A percentile compares a stretch with the other conserved stretches of the same genome.
Conservation (phyloP, 2,888 invertebrate genomes). For the Mechanitis messenoides region DNA sequence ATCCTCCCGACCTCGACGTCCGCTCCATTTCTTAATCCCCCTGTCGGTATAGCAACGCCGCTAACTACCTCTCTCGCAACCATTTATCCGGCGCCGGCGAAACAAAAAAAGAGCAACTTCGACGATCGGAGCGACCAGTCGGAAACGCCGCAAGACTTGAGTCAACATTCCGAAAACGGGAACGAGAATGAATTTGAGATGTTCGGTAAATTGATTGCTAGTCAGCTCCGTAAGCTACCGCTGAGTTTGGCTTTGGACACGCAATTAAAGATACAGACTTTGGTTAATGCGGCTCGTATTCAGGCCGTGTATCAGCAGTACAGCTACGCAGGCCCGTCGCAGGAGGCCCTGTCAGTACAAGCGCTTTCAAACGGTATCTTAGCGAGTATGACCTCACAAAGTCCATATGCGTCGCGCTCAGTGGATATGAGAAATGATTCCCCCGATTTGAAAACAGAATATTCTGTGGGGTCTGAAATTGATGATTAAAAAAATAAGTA, state of each 20-base stretch:
- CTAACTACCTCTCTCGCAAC: constrained; percentile 66
- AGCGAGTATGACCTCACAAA: constrained; percentile 64
- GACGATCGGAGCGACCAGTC: constrained; percentile 55
- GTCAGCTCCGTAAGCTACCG: constrained; percentile 66
- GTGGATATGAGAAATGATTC: constrained; percentile 56
- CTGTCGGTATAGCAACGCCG: constrained; percentile 70
- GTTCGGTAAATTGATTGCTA: constrained; percentile 70
- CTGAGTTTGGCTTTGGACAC: constrained; percentile 67
- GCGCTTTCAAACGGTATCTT: constrained; percentile 68
- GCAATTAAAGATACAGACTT: constrained; percentile 67
- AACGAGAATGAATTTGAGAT: constrained; percentile 72
- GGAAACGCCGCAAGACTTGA: constrained; percentile 65
- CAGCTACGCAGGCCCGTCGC: constrained; percentile 68
- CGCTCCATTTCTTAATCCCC: constrained; percentile 65
- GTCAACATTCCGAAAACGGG: constrained; percentile 66
- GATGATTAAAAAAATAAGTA: constrained; percentile 47
- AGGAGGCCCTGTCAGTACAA: constrained; percentile 66
- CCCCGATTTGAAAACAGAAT: constrained; percentile 61
- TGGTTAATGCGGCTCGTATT: constrained; percentile 67
- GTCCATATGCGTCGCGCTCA: constrained; percentile 48
- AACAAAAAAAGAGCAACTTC: constrained; percentile 60
- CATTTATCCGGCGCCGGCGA: constrained; percentile 64
- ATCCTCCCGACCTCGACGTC: constrained; percentile 61
- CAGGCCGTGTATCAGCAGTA: constrained; percentile 72
- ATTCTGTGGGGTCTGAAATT: constrained; percentile 58